phyloP scores from a whole-genome alignment of 2,113 vertebrate genomes.

The Indicator maculatus region DNA sequence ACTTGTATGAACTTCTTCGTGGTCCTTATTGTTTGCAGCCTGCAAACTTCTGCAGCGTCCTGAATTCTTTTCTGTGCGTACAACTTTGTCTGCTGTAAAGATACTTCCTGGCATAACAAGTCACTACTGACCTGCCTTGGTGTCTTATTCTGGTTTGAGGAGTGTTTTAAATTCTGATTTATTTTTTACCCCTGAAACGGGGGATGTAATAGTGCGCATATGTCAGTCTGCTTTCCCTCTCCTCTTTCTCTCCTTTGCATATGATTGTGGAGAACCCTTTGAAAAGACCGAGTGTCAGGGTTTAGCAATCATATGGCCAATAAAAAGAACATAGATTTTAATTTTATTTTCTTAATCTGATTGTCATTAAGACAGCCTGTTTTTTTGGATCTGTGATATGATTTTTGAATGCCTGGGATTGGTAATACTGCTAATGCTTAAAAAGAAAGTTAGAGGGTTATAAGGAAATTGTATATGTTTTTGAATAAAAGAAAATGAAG shows the following conservation, averaged over 20 bases:
- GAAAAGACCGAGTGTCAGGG: background rate
- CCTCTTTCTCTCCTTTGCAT: background rate
- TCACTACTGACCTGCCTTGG: background rate
- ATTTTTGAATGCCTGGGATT: constrained; percentile 37
- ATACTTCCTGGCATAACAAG: background rate
- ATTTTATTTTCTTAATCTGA: constrained; percentile 66
- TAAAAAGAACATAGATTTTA: constrained; percentile 60
- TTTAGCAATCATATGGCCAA: constrained; percentile 13
- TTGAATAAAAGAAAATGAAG: constrained; percentile 21
- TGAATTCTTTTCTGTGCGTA: constrained; percentile 43
- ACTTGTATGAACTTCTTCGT: background rate
- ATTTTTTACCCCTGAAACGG: background rate
- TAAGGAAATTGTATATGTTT: background rate
- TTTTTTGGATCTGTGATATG: constrained; percentile 4
- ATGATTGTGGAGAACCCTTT: constrained; percentile 30
- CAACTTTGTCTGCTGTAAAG: background rate
- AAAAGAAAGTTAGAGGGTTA: background rate
- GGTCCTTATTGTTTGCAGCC: constrained; percentile 21
- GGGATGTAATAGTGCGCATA: background rate
- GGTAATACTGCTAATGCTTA: background rate
- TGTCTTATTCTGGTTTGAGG: background rate
- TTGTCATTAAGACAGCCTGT: constrained; percentile 45
- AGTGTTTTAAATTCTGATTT: background rate
- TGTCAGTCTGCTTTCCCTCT: background rate
- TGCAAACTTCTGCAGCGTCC: constrained; percentile 53